Base-by-base conservation (phyloP, 2,888 invertebrate species). In the Hypomecis punctinalis region DNA sequence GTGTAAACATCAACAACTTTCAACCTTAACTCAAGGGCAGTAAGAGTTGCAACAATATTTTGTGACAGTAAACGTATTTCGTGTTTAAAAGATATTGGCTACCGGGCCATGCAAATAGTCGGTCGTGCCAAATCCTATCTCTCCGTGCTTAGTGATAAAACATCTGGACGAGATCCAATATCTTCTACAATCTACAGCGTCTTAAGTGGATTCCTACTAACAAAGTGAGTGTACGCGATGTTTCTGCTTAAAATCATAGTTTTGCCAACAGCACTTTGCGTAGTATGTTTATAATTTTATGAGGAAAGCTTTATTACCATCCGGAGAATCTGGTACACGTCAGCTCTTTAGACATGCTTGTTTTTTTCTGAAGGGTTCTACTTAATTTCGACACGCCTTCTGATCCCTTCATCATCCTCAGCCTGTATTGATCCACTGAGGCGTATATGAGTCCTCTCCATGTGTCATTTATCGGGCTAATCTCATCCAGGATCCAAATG, bases 101-200 rank as follows among this genome's bases (percentile, higher is more conserved):
- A 73, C 70, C 63, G 69, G 67, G 70, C 65, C 66, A 69, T 73
- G 74, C 72, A 78, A 80, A 82, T 77, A 78, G 61, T 58, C 63
- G 63, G 56, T 47, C 48, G 75, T 86, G 88, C 88, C 88, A 88
- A 85, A 76, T 70, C 71, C 72, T 73, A 76, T 80, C 73, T 79
- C 72, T 75, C 70, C 67, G 71, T 74, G 82, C 82, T 81, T 80
- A 80, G 82, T 74, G 77, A 82, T 84, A 83, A 80, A 78, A 76
- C 66, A 67, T 71, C 78, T 87, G 86, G 86, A 80, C 68, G 39
- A 52, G 51, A 62, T 83, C 88, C 88, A 88, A 86, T 73, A 70
- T 69, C 68, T 75, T 65, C 70, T 61, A 75, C 71, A 70, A 23
- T 74, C 68, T 75, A 74, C 69, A 23, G 23, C 66, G 67, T 71